Evolutionary conservation across 2,888 invertebrate species (phyloP).

Genomic region (Ernsta delagoae): DNA sequence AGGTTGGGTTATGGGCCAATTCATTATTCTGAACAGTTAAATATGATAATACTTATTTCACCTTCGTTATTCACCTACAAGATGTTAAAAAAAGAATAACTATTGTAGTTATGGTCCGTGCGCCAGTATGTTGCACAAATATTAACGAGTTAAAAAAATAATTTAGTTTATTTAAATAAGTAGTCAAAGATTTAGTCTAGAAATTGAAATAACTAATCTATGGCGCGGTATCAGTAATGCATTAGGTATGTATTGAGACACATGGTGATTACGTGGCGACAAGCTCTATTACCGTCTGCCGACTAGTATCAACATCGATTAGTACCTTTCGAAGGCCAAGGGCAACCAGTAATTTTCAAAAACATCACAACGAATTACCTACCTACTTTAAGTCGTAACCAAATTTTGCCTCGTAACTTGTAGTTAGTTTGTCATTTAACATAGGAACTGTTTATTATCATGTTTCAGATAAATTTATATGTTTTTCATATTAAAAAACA

Average conservation of each 20-base stretch:
- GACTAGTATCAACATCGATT: conserved; percentile 33
- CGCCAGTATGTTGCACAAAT: too few species aligned
- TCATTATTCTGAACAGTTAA: background rate
- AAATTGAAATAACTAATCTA: conserved; percentile 43
- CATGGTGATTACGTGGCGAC: conserved; percentile 65
- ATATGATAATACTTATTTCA: background rate
- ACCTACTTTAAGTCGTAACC: background rate
- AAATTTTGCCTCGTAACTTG: too few species aligned
- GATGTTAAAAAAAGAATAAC: too few species aligned
- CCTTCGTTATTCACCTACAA: background rate
- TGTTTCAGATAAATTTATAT: too few species aligned
- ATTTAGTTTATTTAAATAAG: too few species aligned
- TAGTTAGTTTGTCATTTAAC: too few species aligned
- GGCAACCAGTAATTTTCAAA: conserved; percentile 14
- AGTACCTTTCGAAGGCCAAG: conserved; percentile 16
- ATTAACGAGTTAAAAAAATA: too few species aligned
- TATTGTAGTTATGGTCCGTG: too few species aligned
- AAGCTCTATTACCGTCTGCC: conserved; percentile 52
- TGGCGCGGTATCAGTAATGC: conserved; percentile 45
- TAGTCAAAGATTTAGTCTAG: too few species aligned
- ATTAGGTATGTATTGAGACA: conserved; percentile 50
- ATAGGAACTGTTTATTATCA: too few species aligned
- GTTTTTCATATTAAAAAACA: too few species aligned
- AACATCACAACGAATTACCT: background rate
- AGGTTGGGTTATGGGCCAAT: background rate